A percentile compares a stretch with the other conserved stretches of the same genome.
These are phyloP conservation scores for Danio jaintianensis DNA, from an alignment of 2,797 vertebrate genomes.

Conservation along the genomic window DNA sequence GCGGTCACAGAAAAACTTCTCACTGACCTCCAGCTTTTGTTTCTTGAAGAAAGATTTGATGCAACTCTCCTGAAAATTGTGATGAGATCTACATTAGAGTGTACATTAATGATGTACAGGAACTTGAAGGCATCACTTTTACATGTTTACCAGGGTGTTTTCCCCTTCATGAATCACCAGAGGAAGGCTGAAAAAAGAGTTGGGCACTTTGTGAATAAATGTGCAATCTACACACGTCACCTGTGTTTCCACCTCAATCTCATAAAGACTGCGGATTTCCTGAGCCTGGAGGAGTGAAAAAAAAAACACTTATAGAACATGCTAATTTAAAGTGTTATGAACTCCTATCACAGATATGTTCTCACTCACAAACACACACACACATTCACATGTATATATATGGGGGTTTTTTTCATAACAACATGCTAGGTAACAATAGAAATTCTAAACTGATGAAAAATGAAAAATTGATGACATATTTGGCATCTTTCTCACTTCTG, in stretches of 20 bases:
- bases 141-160: constrained; percentile 70
- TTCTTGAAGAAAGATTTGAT: constrained; percentile 70
- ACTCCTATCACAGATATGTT: no score
- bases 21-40: constrained; percentile 63
- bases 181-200: constrained; percentile 72
- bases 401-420: no score
- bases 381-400: no score
- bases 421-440: no score
- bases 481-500: no score
- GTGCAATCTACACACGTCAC: constrained; percentile 68
- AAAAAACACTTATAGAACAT: background rate
- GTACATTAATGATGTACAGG: background rate
- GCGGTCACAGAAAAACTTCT: constrained; percentile 68
- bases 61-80: constrained; percentile 68
- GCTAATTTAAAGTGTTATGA: no score
- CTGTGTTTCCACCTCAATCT: constrained; percentile 67
- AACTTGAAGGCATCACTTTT: background rate
- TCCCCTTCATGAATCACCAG: constrained; percentile 64
- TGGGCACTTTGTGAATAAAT: constrained; percentile 55
- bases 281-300: constrained; percentile 64
- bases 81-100: background rate
- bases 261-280: constrained; percentile 73
- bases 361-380: no score
- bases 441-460: no score
- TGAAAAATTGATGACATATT: no score